Conservation (phyloP, 2,888 invertebrate genomes). For the Agrochola circellaris region DNA sequence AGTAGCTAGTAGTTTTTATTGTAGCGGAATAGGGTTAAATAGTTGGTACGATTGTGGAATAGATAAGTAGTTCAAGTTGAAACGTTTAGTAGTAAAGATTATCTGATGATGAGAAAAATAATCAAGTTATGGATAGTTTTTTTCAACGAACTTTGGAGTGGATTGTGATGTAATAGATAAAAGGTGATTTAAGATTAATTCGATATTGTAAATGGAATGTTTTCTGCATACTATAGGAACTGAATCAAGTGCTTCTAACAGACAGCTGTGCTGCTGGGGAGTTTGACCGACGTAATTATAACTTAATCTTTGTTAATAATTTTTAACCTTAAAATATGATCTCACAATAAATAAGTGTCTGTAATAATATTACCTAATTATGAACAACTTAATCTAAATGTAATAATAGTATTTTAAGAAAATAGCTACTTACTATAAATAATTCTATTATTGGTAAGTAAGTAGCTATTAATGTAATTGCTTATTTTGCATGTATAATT, state of each 20-base stretch:
- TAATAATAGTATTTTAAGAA: too few species aligned
- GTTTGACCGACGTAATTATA: too few species aligned
- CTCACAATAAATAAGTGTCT: too few species aligned
- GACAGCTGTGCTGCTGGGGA: not conserved
- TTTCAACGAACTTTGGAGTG: not conserved
- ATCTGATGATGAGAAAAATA: not conserved
- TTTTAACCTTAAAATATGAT: too few species aligned
- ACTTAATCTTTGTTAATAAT: too few species aligned
- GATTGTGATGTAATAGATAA: not conserved
- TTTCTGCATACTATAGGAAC: not conserved
- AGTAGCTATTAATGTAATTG: too few species aligned
- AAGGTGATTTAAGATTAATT: not conserved
- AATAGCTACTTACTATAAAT: too few species aligned
- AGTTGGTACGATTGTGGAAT: conserved; percentile 31
- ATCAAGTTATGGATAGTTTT: not conserved
- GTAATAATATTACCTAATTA: too few species aligned
- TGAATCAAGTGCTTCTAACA: not conserved
- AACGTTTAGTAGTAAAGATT: conserved; percentile 5
- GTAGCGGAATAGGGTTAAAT: conserved; percentile 40
- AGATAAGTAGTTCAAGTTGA: conserved; percentile 21
- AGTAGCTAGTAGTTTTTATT: conserved; percentile 39
- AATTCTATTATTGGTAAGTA: too few species aligned
- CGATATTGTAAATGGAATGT: not conserved
- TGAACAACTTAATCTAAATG: too few species aligned
- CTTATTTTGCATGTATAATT: too few species aligned